Base-by-base conservation (phyloP, 2,888 invertebrate species). In the Aporophyla nigra region DNA sequence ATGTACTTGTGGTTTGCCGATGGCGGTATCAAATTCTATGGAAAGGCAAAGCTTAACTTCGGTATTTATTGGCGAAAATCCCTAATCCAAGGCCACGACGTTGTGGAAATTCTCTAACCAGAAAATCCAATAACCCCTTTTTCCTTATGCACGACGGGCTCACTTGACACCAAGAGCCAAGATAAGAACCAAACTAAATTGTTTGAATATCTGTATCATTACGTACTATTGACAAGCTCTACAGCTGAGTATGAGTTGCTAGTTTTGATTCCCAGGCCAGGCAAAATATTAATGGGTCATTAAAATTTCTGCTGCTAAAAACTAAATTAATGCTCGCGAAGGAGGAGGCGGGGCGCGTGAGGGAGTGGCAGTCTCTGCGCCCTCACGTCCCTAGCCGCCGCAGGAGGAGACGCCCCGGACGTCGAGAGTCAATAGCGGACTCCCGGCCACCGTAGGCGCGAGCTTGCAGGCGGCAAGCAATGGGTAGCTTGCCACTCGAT, bases 1-100 rank as follows among this genome's bases (percentile, higher is more conserved):
- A 51, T 46, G 16, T 53, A 46, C 63, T 43, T 40, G 33, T 53
- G 58, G 58, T 70, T 79, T 54, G 40, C 40, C 53, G 19, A 80
- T 76, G 53, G 33, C 33, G 63, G 49, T 43, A 59, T 77, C 77
- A 77, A 76, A 82, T 76, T 82, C 82, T 14, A 80, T 59, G 43
- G 21, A 46, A 65, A 58, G 33, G 40, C 19, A 69, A 63, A 53
- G 27, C 53, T 59, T 76, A 76, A 49, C 53, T 46, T 53, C 43
- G 43, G 82, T 80, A 76, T 82, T 82, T 82, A 82, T 76, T 59
- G 53, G 21, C 10, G 10, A 65, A 63, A 76, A 59, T 49, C 49
- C 63, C 27, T 43, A 62, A 76, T 59, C 58, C 58, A 56, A 63
- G 56, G 62, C 16, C 24, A 0, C 21, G 33, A n/a, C 58, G 33